Base-by-base conservation (phyloP, 92 coral and sea anemone species). In the Porites divaricata region DNA sequence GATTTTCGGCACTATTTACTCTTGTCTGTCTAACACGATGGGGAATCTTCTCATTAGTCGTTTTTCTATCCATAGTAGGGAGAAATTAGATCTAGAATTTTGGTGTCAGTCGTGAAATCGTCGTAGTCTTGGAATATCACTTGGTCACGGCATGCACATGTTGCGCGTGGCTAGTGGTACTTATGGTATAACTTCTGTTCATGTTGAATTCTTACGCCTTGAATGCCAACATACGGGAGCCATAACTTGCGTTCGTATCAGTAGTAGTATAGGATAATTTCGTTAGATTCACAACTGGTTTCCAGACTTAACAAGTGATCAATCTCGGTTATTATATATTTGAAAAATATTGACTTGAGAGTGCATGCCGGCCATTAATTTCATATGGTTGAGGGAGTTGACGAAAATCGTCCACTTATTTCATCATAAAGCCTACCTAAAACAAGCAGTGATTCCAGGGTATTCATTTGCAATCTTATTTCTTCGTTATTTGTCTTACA, bases 111-210 rank as follows among this genome's bases (percentile, higher is more conserved):
- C 11, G 72, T 26, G 78, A 22, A 82, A 72, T 82, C 58, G 41
- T 71, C 25, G 63, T 49, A 70, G 52, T 59, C 76, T 41, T 62
- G 72, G 72, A 82, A 81, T 81, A 82, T 72, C 16, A 62, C 72
- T 62, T 15, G 59, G 59, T 54, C 71, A 64, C 54, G 85, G 71
- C 79, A n/a, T n/a, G n/a, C n/a, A 72, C 79, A 72, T 70, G 86
- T 82, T 82, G 62, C 78, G 86, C 86, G 86, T 82, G 86, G 79
- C 79, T 67, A 80, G 35, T 59, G 26, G 51, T 9, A n/a, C n/a
- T n/a, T n/a, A 20, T 65, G 10, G 11, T 66, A 16, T 48, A 15
- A 64, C 26, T 79, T 66, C n/a, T 49, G 83, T 54, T 41, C 67
- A 71, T 15, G 77, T 13, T 70, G 19, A 20, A 70, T 73, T 45